Conservation (phyloP, 2,797 vertebrate species). For the Labeo calbasu region DNA sequence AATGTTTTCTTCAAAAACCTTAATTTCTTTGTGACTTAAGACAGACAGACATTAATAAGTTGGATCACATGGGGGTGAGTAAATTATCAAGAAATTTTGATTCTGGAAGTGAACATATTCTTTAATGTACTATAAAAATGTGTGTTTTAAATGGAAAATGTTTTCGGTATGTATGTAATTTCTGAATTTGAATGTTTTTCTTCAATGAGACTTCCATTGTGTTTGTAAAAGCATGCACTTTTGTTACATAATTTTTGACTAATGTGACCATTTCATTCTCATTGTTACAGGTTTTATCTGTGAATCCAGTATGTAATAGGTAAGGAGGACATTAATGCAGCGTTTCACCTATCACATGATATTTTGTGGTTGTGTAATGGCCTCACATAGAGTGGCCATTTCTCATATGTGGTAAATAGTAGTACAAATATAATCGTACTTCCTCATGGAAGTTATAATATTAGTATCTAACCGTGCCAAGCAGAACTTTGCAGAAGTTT, state of each 20-base stretch:
- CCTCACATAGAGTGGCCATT: conserved; percentile 42
- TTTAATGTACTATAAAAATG: background rate
- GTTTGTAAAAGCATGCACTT: background rate
- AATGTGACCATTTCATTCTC: conserved; percentile 9
- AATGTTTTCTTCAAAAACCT: too few relatives aligned
- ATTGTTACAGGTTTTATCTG: conserved; percentile 73
- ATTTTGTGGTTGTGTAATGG: conserved; percentile 5
- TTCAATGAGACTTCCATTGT: background rate
- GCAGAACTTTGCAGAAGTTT: background rate
- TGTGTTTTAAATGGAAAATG: background rate
- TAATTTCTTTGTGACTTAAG: too few relatives aligned
- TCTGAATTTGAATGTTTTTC: too few relatives aligned
- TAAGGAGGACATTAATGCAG: conserved; percentile 60
- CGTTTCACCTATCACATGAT: conserved; percentile 53
- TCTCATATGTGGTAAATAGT: conserved; percentile 36
- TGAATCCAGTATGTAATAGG: conserved; percentile 75
- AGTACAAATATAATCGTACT: conserved; percentile 36
- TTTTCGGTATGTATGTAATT: background rate
- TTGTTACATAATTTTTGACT: background rate
- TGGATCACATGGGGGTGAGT: too few relatives aligned
- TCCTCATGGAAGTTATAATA: conserved; percentile 45
- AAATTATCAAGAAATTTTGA: too few relatives aligned
- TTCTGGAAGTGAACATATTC: too few relatives aligned
- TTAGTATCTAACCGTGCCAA: background rate
- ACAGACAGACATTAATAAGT: too few relatives aligned